Evolutionary conservation across 2,888 invertebrate species (phyloP).

Genomic region (Byasa hedistus): DNA sequence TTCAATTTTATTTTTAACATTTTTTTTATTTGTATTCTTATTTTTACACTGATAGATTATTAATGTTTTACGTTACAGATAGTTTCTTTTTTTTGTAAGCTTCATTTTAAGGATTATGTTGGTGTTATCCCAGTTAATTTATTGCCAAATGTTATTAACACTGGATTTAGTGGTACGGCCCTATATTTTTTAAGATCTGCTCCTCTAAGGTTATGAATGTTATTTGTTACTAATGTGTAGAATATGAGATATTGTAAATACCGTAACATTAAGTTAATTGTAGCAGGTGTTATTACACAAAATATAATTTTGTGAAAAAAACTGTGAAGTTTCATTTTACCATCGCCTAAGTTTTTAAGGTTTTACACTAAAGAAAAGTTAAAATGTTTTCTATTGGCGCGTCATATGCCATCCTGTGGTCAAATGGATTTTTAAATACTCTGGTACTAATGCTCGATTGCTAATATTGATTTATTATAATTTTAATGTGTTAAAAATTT

Average conservation of each 20-base stretch:
- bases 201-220: conserved; percentile 78
- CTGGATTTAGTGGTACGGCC: conserved; percentile 33
- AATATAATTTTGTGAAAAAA: conserved; percentile 81
- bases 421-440: too few species aligned
- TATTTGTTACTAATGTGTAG: conserved; percentile 81
- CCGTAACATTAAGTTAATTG: conserved; percentile 73
- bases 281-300: conserved; percentile 81
- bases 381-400: too few species aligned
- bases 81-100: conserved; percentile 54
- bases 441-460: too few species aligned
- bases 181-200: conserved; percentile 73
- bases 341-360: too few species aligned
- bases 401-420: too few species aligned
- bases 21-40: conserved; percentile 40
- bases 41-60: conserved; percentile 58
- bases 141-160: conserved; percentile 77
- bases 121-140: conserved; percentile 76
- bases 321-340: conserved; percentile 47
- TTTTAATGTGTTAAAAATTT: too few species aligned
- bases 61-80: conserved; percentile 50
- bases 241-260: conserved; percentile 79
- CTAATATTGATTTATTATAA: too few species aligned
- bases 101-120: conserved; percentile 67
- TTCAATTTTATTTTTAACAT: conserved; percentile 57
- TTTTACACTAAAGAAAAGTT: too few species aligned